Evolutionary conservation across 2,113 vertebrate species (phyloP), one percentile per base, ranked within the genome.

Genomic region (Natator depressus): DNA sequence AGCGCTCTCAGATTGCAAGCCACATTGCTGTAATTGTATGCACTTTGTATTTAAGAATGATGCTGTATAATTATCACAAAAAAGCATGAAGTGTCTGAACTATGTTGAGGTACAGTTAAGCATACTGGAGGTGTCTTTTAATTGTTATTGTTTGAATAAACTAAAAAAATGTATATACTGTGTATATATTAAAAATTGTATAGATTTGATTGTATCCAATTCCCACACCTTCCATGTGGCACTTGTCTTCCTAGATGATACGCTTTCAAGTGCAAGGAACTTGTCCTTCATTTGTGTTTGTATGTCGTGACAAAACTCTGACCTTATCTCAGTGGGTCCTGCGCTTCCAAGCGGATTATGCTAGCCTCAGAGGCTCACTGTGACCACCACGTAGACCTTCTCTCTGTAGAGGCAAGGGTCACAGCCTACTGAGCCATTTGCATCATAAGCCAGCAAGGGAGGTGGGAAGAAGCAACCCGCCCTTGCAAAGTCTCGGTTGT

Each of bases 61-160:
- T 38, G 35, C 35, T 72, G 8, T 72, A 38, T 22, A 38, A n/a
- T 72, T 72, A 72, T 38, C 65, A 38, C 65, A 3, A 87, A 81
- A 53, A 7, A 49, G 93, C 59, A 19, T 3, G 27, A 29, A 10
- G 17, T 54, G 6, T 0, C 0, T 8, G 1, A 16, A 35, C 42
- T 81, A 38, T 46, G 81, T 59, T 75, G 29, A 84, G 55, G 50
- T 27, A 12, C 8, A 72, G 29, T 79, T 50, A 78, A 78, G 65
- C 25, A 85, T 65, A 89, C 24, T n/a, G 83, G 54, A 35, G 50
- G 57, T 1, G 0, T 20, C 4, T 86, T 50, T 8, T 76, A 46
- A 9, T 81, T n/a, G 38, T 80, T 59, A 42, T 93, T 78, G 9
- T 16, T 35, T 55, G 57, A 0, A 87, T 62, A 79, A 69, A 5